phyloP scores from a whole-genome alignment of 2,888 invertebrate species.

The Cerceris ruficornis region DNA sequence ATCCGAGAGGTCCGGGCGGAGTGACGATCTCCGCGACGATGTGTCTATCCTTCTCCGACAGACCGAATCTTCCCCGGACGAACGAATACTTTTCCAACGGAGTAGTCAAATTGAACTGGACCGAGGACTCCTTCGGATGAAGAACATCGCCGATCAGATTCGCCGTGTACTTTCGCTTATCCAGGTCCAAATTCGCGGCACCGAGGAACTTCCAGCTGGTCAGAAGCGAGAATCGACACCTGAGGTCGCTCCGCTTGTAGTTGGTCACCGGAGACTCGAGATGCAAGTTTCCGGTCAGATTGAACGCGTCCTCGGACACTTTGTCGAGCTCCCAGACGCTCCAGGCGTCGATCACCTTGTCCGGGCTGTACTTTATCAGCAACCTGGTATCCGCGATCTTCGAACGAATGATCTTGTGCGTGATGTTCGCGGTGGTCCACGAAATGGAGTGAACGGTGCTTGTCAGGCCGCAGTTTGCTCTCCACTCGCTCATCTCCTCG shows the following conservation, averaged over 20 bases:
- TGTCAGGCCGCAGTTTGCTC: slow-evolving; percentile 81
- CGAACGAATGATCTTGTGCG: slow-evolving; percentile 83
- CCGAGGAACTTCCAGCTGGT: slow-evolving; percentile 87
- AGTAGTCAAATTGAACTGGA: slow-evolving; percentile 87
- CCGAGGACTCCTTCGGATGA: slow-evolving; percentile 89
- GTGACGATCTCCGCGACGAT: slow-evolving; percentile 89
- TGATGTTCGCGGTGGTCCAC: slow-evolving; percentile 83
- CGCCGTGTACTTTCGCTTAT: slow-evolving; percentile 87
- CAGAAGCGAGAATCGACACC: slow-evolving; percentile 86
- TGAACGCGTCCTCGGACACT: slow-evolving; percentile 83
- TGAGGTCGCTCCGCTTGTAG: slow-evolving; percentile 87
- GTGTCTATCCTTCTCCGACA: slow-evolving; percentile 87
- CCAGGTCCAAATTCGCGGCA: slow-evolving; percentile 87
- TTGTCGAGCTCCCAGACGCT: slow-evolving; percentile 87
- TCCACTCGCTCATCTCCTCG: slow-evolving; percentile 83
- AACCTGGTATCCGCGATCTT: slow-evolving; percentile 81
- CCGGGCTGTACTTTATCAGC: slow-evolving; percentile 85
- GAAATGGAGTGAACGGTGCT: slow-evolving; percentile 85
- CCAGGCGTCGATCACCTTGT: slow-evolving; percentile 86
- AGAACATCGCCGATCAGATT: slow-evolving; percentile 85
- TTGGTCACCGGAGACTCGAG: slow-evolving; percentile 86
- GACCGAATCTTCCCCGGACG: slow-evolving; percentile 87
- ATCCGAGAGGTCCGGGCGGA: slow-evolving; percentile 87
- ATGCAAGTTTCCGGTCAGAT: slow-evolving; percentile 87
- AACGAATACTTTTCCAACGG: slow-evolving; percentile 87